Evolutionary conservation across 2,113 vertebrate species (phyloP), one percentile per base, ranked within the genome.

Genomic region (Orthochromis indermauri): DNA sequence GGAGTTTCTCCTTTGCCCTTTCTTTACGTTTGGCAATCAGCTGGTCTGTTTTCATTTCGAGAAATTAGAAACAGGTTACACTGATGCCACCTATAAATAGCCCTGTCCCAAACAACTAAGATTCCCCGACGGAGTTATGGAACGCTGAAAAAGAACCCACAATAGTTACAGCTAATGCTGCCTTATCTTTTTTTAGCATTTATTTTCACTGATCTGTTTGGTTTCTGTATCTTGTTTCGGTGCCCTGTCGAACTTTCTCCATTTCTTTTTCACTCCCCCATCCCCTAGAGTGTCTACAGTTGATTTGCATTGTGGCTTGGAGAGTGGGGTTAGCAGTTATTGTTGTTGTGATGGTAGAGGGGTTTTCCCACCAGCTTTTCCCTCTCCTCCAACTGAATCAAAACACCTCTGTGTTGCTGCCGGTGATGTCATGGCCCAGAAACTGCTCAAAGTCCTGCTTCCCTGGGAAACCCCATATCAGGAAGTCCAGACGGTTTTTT

Each of bases 401-500:
- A 94, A 96, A 95, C 93, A 95, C 84, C 80, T 90, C 88, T 93
- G 84, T 95, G 92, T 90, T 81, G 61, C 87, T 90, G 82, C 82
- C 83, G 91, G 79, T 95, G 94, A 96, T 96, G 95, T 96, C 94
- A 96, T 93, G 94, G 89, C 90, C 85, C 88, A 94, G 86, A 94
- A 94, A 94, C 80, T 9, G 86, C 88, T 94, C 88, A 90, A 88
- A 93, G 92, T 12, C 73, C 93, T 57, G 88, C 82, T 94, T 95
- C 93, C 92, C 87, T 93, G 94, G 93, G 95, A 95, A 96, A 95
- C 89, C 95, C 94, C 93, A 92, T 88, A 94, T 90, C 93, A 94
- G 94, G 94, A 95, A 93, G 90, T 92, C 79, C 85, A 89, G 84
- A 80, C 47, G 0, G 12, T 59, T 84, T 87, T 80, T 66, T 13